phyloP scores from a whole-genome alignment of 2,797 vertebrate genomes.

The Paramormyrops hopkinsi region DNA sequence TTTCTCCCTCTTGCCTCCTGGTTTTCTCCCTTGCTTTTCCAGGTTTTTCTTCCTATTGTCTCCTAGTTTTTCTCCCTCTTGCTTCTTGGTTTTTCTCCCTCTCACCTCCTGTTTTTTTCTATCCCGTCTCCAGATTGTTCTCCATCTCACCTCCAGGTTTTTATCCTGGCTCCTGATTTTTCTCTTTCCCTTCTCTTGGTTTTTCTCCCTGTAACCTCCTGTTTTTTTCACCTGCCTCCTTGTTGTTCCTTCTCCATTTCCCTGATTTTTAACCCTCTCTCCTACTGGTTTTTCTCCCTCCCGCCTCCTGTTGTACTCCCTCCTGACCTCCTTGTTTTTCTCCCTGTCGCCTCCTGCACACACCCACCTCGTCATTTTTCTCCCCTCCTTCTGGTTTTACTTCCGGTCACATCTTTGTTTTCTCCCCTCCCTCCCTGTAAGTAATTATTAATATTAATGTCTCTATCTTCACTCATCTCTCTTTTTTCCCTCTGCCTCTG shows the following conservation, averaged over 20 bases:
- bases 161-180: neutral
- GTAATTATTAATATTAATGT: conserved; percentile 46
- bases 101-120: neutral
- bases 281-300: neutral
- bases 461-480: conserved; percentile 22
- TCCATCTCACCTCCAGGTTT: neutral
- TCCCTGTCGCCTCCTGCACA: conserved; percentile 30
- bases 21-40: too few species aligned
- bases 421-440: conserved; percentile 24
- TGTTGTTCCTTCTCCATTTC: neutral
- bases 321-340: conserved; percentile 43
- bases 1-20: neutral
- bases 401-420: neutral
- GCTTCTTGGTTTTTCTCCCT: neutral
- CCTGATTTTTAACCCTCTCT: neutral
- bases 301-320: conserved; percentile 22
- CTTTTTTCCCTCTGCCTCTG: conserved; percentile 40
- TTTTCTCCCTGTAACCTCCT: neutral
- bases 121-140: neutral
- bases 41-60: neutral
- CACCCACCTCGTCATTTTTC: neutral
- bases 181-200: neutral
- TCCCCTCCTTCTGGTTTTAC: conserved; percentile 11
- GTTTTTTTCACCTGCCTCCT: neutral
- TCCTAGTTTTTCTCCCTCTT: conserved; percentile 21